Evolutionary conservation across 2,888 invertebrate genomes (phyloP), one percentile per base, ranked within the genome.

Genomic region (Agriopis aurantiaria): DNA sequence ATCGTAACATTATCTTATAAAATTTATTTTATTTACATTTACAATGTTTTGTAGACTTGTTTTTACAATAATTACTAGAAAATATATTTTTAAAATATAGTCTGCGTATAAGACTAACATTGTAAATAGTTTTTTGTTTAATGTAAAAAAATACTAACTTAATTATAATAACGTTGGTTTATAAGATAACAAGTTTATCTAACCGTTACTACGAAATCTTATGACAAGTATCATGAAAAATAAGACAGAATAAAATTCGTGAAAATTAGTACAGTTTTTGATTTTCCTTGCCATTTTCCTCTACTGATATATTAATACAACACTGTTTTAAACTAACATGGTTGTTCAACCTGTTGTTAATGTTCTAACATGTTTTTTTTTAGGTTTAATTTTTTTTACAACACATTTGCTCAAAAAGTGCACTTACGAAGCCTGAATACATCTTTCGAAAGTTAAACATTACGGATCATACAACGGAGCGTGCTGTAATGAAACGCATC

Each of bases 181-280:
- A 85, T 89, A 84, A 85, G 83, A 85, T 85, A 88, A 88, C 82
- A 88, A 83, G 85, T 75, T 91, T 92, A 90, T 89, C 87, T 91
- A 88, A 92, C 89, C 87, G 88, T 92, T 93, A 91, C 85, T 91
- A 91, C 82, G 85, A 86, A 91, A 91, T 93, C 93, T 93, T 93
- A 93, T 93, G 92, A 93, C 85, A 88, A 91, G 88, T 91, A 92
- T 91, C 88, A 90, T 87, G 85, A 87, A 89, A 85, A 88, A 87
- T 90, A 91, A 90, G 87, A 87, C 84, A 88, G 88, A 92, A 90
- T 93, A 91, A 91, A 92, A 86, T 89, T 90, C 88, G 80, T 88
- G 85, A 87, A 81, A 76, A 79, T 74, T 53, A 60, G 64, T 62
- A 53, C 11, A 57, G 71, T 68, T 79, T 77, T 77, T 71, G 78